Evolutionary conservation across 2,113 vertebrate genomes (phyloP).

Genomic region (Procapra przewalskii): DNA sequence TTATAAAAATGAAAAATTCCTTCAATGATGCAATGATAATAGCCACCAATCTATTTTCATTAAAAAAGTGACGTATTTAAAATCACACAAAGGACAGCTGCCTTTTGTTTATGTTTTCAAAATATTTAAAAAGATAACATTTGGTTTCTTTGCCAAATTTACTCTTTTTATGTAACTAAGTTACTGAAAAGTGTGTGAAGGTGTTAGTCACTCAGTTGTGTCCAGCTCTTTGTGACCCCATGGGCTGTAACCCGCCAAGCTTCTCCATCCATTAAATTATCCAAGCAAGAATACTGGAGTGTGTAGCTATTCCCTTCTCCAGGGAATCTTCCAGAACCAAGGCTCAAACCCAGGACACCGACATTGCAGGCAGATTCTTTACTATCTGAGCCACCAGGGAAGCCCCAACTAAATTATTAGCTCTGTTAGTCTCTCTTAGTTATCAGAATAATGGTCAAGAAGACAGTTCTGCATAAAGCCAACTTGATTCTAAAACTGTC

Average conservation of each 20-base stretch:
- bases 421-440: background rate
- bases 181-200: background rate
- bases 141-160: background rate
- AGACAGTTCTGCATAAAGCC: background rate
- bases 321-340: background rate
- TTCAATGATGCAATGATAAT: background rate
- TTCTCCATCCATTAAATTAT: background rate
- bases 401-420: background rate
- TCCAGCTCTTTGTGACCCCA: background rate
- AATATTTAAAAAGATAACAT: background rate
- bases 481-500: background rate
- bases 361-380: background rate
- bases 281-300: background rate
- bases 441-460: background rate
- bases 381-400: background rate
- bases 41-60: background rate
- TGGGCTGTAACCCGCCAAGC: background rate
- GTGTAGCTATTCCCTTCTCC: background rate
- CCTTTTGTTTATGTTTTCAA: background rate
- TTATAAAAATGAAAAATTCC: background rate
- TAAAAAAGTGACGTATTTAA: background rate
- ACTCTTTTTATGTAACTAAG: background rate
- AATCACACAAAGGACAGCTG: background rate
- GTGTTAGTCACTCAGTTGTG: background rate
- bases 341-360: background rate